phyloP scores from a whole-genome alignment of 2,113 vertebrate species.

The Baryphthengus martii region DNA sequence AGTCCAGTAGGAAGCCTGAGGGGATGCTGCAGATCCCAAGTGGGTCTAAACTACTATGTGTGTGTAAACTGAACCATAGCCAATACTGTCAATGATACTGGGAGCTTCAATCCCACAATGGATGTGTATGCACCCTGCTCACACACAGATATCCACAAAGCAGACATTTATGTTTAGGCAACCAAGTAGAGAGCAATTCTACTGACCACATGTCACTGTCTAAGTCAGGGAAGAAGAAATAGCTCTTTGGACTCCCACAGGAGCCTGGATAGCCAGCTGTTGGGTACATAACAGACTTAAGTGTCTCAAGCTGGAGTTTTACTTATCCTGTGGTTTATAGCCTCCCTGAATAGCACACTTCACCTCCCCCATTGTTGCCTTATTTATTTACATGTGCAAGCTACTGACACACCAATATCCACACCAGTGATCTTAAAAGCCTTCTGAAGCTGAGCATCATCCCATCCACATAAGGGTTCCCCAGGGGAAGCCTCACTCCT shows the following conservation, averaged over 20 bases:
- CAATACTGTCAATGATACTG: not conserved
- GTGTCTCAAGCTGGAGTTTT: not conserved
- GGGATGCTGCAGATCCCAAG: rapidly evolving
- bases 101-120: not conserved
- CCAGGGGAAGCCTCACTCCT: not conserved
- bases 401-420: not conserved
- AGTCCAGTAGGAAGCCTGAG: not conserved
- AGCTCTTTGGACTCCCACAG: not conserved
- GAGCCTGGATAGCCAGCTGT: not conserved
- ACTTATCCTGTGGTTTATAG: not conserved
- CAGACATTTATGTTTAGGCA: not conserved
- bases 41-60: not conserved
- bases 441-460: not conserved
- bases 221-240: not conserved
- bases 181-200: not conserved
- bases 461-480: not conserved
- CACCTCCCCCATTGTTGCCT: not conserved
- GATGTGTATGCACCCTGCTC: not conserved
- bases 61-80: not conserved
- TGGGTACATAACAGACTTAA: not conserved
- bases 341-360: not conserved
- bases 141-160: not conserved
- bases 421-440: not conserved
- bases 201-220: not conserved
- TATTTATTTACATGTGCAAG: not conserved